Evolutionary conservation across 2,888 invertebrate genomes (phyloP), one percentile per base, ranked within the genome.

Genomic region (Pilophorus perplexus): DNA sequence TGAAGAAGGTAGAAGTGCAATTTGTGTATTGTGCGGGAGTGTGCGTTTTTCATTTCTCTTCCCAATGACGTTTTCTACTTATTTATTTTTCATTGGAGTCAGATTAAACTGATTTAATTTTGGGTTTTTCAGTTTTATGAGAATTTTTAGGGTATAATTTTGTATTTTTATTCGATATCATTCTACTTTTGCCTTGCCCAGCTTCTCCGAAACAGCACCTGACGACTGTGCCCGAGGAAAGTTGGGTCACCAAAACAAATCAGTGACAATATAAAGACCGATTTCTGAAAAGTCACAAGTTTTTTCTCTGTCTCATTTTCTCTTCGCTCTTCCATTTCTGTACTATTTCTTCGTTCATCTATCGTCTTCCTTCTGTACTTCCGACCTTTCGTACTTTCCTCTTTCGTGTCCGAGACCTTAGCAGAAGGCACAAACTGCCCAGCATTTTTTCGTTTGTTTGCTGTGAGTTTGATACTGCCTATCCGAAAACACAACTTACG

Each of bases 201-300:
- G 74, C 75, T 74, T 74, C 73, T 64, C 64, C 72, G 60, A 69
- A 71, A 74, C 73, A 79, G 78, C 79, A 79, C 79, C 77, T 74
- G 78, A 76, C 76, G 77, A 78, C 79, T 62, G 79, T 79, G 79
- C 78, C 77, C 78, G 78, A 77, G 79, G 78, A 78, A 76, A 64
- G 52, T 50, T 64, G 64, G 64, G 64, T 52, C 52, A 64, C 25
- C 5, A 23, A 62, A 27, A 10, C 14, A 23, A 14, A 62, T 4
- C 2, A 48, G 23, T n/a, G n/a, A 37, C 16, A 33, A 57, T 5
- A 12, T 8, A 18, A 10, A 20, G 8, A 18, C 10, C 3, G 20
- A 57, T 40, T 38, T 40, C 14, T 52, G 22, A n/a, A n/a, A n/a
- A n/a, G n/a, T 28, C 52, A 28, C 52, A 33, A 33, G 6, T 52